Percentiles rank a stretch among this genome's conserved stretches.
Conservation (phyloP, 2,113 vertebrate genomes). For the Strix aluco region DNA sequence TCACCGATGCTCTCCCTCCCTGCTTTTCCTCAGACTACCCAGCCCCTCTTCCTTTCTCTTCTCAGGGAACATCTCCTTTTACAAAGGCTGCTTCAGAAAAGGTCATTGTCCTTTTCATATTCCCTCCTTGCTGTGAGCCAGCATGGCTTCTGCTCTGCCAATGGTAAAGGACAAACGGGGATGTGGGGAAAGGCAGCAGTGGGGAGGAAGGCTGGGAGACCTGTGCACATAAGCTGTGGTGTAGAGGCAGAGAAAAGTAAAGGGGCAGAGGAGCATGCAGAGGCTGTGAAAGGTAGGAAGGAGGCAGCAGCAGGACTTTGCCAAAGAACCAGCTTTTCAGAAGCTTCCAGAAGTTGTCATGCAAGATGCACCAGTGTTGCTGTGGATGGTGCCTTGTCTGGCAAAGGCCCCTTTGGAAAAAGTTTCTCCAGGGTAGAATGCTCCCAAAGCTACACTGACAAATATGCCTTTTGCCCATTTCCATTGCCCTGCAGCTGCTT, state of each 20-base stretch:
- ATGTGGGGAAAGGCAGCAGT: not conserved
- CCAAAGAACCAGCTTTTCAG: not conserved
- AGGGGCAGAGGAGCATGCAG: not conserved
- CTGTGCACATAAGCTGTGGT: fast-evolving
- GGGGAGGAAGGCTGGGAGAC: not conserved
- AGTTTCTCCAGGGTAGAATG: not conserved
- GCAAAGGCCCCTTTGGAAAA: not conserved
- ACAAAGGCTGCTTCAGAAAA: conserved; percentile 52
- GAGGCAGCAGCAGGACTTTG: not conserved
- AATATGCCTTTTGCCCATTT: not conserved
- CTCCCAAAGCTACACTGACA: not conserved
- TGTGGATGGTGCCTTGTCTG: not conserved
- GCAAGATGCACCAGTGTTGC: not conserved
- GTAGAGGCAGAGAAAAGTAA: not conserved
- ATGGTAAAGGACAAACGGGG: not conserved
- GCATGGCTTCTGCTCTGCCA: conserved; percentile 12
- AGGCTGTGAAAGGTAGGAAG: not conserved
- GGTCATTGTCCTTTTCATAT: conserved; percentile 65
- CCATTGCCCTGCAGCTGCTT: not conserved
- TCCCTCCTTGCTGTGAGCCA: conserved; percentile 58
- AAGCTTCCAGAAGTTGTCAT: not conserved
- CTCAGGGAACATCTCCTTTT: not conserved
- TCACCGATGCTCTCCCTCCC: not conserved
- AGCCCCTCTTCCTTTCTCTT: conserved; percentile 25
- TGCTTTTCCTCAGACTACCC: not conserved